Evolutionary conservation across 2,888 invertebrate genomes (phyloP), one percentile per base, ranked within the genome.

Genomic region (Callinectes sapidus): DNA sequence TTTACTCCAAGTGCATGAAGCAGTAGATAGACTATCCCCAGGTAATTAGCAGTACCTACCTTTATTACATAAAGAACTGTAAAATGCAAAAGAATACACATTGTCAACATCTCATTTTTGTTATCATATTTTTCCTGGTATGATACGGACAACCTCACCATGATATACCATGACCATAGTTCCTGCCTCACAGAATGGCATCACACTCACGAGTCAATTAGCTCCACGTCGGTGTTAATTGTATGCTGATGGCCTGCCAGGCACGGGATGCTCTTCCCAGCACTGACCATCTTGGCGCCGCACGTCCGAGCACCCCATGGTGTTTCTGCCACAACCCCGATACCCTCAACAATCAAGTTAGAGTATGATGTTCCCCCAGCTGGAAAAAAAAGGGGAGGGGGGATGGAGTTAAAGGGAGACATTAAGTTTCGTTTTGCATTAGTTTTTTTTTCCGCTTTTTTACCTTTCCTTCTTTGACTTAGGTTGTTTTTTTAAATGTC

Each of bases 241-340:
- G 42, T 28, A 13, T 16, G 14, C 42, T 54, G 90, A 3, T 14
- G 32, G 55, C 94, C 92, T 5, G 92, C 91, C n/a, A 93, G 77
- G 89, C 91, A 92, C 13, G 92, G 92, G 10, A 94, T 91, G 5
- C 77, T 92, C 14, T 23, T 90, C 32, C 94, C 94, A 8, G 89
- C 92, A 0, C 54, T n/a, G 54, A 92, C n/a, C n/a, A 94, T 18
- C 89, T 91, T 54, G 8, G 86, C 89, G 23, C 39, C 39, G 81
- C 94, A 94, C 23, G 91, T 81, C 81, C 90, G 55, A 2, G 93
- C 90, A 3, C 94, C 94, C 81, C 88, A 94, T 1, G 16, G 54
- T 32, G 94, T 91, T 18, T 89, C 35, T n/a, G 85, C 87, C 54
- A 92, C 90, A 90, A 93, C 93, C 0, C 91, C 92, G 0, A 92